Evolutionary conservation across 2,797 vertebrate genomes (phyloP).

Genomic region (Pangasius larnaudii): DNA sequence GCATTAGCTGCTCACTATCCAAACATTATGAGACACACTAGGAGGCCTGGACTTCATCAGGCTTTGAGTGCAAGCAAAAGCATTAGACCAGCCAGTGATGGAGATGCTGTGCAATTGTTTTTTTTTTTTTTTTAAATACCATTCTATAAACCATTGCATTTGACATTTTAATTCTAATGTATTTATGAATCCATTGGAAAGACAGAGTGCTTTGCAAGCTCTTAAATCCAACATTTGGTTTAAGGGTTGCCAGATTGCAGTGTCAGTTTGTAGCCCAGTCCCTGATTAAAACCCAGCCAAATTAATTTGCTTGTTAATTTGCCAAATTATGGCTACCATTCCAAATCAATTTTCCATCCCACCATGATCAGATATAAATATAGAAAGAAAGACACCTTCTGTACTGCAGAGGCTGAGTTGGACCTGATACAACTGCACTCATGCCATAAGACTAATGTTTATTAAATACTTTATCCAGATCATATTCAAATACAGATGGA

Average conservation of each 20-base stretch:
- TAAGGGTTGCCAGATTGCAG: slow-evolving; percentile 22
- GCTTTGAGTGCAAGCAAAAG: slow-evolving; percentile 9
- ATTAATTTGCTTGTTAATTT: slow-evolving; percentile 7
- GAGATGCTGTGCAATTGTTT: not conserved
- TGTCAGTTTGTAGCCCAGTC: not conserved
- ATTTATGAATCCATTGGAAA: slow-evolving; percentile 14
- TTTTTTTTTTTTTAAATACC: not conserved
- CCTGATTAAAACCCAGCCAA: not conserved
- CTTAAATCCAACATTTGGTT: slow-evolving; percentile 11
- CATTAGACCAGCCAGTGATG: not conserved
- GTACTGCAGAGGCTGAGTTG: not conserved
- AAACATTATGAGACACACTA: slow-evolving; percentile 38
- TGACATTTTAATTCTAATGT: slow-evolving; percentile 26
- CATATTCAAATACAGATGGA: not conserved
- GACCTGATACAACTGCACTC: not conserved
- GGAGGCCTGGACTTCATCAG: slow-evolving; percentile 40
- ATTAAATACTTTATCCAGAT: not conserved
- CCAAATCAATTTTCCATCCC: slow-evolving; percentile 1
- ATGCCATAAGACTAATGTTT: not conserved
- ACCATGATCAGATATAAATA: not conserved
- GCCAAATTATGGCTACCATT: not conserved
- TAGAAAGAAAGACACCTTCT: not conserved
- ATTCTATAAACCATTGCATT: not conserved
- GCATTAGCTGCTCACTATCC: slow-evolving; percentile 36
- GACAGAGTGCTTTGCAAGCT: not conserved